These are phyloP conservation scores for Coelogynopora nodosa DNA, from an alignment of 2,888 invertebrate species.

Conservation along the genomic window DNA sequence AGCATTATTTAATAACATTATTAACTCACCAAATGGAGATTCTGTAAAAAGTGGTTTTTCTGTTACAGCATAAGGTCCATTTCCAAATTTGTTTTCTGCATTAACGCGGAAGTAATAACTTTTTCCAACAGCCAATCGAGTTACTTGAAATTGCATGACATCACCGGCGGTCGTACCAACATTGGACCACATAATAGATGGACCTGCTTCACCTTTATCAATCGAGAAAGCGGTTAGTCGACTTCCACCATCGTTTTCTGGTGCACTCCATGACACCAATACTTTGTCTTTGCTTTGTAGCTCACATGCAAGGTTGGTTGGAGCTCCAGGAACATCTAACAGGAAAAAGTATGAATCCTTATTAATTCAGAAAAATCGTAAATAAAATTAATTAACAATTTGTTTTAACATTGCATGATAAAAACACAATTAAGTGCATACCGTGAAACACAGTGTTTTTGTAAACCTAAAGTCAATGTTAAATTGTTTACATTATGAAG, in stretches of 20 bases:
- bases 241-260: conserved; percentile 51
- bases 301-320: conserved; percentile 52
- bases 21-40: conserved; percentile 9
- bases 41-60: background rate
- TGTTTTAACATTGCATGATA: too few species aligned
- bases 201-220: conserved; percentile 46
- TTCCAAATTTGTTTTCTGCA: conserved; percentile 61
- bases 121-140: conserved; percentile 48
- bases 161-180: background rate
- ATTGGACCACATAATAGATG: background rate
- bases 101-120: conserved; percentile 54
- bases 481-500: too few species aligned
- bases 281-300: conserved; percentile 54
- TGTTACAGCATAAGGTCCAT: background rate
- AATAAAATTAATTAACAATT: too few species aligned
- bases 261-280: conserved; percentile 53
- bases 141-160: conserved; percentile 22
- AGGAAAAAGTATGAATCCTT: too few species aligned
- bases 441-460: too few species aligned
- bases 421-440: too few species aligned
- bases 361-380: too few species aligned
- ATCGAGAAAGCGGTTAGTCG: conserved; percentile 51
- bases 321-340: conserved; percentile 65
- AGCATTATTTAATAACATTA: too few species aligned
- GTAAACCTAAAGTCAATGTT: too few species aligned